Evolutionary conservation across 2,113 vertebrate genomes (phyloP), one percentile per base, ranked within the genome.

Genomic region (Bungarus multicinctus): DNA sequence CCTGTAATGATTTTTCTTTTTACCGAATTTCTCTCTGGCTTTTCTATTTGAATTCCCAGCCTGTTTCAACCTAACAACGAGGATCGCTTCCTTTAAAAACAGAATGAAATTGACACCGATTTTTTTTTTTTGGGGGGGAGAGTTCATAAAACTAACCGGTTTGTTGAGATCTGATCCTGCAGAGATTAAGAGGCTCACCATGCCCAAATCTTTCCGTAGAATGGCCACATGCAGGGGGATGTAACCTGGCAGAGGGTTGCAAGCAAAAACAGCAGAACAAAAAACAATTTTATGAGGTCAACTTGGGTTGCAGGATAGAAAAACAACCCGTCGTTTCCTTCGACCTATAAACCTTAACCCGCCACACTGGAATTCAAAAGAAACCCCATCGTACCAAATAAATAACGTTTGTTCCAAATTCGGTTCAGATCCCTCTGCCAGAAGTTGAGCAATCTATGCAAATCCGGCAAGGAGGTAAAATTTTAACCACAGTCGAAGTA

Each of bases 141-240:
- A 22, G 6, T 81, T 52, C 47, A 27, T 25, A 54, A 2, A 25
- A 27, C 97, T 98, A 94, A 98, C 98, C 64, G 95, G 96, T 92
- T 97, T 97, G 95, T 98, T 97, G 55, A 97, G 96, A 90, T 98
- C 97, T 0, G 97, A 98, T 45, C 98, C 97, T 0, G 96, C 97
- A 0, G 95, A 93, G 85, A 96, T 50, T 86, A 98, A 96, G 92
- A 97, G 96, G 39, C 34, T 96, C 54, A 98, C 97, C 93, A 98
- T 97, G 50, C 97, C 96, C 6, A 95, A 90, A 2, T 98, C 97
- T 90, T 96, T 97, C 91, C 96, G 97, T 92, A 98, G 96, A 34
- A 98, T 93, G 0, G 98, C 97, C 43, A 97, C 91, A 0, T 98
- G 97, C 54, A 98, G 96, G 0, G 97, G 97, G 8, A 97, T 98